These are phyloP conservation scores for Drosophila rhopaloa DNA, from an alignment of 1,140 invertebrate species.

Conservation along the genomic window DNA sequence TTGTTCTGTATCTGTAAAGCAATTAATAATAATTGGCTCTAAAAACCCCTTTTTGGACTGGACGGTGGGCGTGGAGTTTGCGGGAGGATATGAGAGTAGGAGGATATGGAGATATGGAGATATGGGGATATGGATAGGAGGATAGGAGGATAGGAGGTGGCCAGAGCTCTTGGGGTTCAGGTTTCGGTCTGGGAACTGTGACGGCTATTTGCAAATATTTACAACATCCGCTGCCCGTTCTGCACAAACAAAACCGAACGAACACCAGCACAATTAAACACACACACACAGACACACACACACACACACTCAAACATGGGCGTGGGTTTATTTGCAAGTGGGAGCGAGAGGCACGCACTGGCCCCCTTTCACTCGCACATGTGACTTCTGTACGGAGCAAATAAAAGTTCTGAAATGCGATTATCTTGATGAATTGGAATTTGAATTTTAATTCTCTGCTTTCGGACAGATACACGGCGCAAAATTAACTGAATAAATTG, in stretches of 20 bases:
- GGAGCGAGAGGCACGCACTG: slow-evolving; percentile 12
- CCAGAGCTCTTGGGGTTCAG: slow-evolving; percentile 21
- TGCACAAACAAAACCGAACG: slow-evolving; percentile 57
- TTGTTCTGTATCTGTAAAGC: slow-evolving; percentile 77
- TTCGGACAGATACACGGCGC: slow-evolving; percentile 44
- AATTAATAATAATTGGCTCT: slow-evolving; percentile 82
- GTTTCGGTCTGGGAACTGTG: slow-evolving; percentile 38
- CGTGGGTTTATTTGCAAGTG: neutral
- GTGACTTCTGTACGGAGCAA: slow-evolving; percentile 63
- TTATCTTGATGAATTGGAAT: slow-evolving; percentile 84
- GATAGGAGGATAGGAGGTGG: neutral
- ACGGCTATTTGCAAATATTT: slow-evolving; percentile 78
- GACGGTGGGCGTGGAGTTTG: neutral
- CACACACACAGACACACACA: slow-evolving; percentile 22
- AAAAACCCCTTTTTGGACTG: slow-evolving; percentile 58
- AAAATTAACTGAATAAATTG: neutral
- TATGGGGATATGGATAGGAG: neutral
- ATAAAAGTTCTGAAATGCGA: slow-evolving; percentile 83
- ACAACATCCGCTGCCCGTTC: slow-evolving; percentile 74
- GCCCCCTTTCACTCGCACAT: slow-evolving; percentile 19
- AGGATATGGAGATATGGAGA: neutral
- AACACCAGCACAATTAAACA: slow-evolving; percentile 34
- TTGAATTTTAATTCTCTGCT: slow-evolving; percentile 81
- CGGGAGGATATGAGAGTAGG: too few species aligned
- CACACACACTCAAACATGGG: neutral